Conservation (phyloP, 2,113 vertebrate species). For the Calidris pygmaea region DNA sequence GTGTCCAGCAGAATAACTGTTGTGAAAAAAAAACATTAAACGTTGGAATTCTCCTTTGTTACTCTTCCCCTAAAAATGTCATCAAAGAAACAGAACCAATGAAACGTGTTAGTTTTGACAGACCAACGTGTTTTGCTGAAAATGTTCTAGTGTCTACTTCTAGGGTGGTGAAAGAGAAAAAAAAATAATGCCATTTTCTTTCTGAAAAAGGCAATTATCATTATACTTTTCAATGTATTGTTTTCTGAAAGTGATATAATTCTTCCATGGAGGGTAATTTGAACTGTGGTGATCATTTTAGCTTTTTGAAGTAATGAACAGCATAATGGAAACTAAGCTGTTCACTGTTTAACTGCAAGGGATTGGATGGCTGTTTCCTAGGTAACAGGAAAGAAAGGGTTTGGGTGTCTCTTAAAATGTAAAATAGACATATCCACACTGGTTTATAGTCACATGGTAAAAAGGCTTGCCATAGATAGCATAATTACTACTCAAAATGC, state of each 20-base stretch:
- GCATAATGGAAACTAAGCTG: constrained; percentile 6
- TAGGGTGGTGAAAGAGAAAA: background rate
- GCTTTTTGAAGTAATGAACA: background rate
- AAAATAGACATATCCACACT: background rate
- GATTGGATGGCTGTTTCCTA: constrained; percentile 20
- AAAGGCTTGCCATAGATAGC: background rate
- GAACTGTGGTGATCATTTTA: constrained; percentile 9
- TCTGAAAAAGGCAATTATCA: background rate
- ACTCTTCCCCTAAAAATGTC: background rate
- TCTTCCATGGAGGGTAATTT: background rate
- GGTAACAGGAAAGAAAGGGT: constrained; percentile 33
- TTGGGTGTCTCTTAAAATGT: constrained; percentile 13
- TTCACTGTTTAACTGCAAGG: background rate
- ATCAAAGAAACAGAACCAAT: background rate
- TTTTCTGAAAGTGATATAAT: background rate
- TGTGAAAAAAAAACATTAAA: background rate
- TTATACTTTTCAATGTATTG: background rate
- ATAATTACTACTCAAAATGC: background rate
- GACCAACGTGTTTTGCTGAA: background rate
- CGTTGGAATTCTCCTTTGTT: background rate
- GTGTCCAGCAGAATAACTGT: background rate
- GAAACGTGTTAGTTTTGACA: background rate
- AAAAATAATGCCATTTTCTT: background rate
- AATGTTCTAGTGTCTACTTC: background rate
- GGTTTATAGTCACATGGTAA: background rate